Percentiles rank a stretch among this genome's conserved stretches.
These are phyloP conservation scores for Hyperoplus immaculatus DNA, from an alignment of 2,797 vertebrate genomes.

Conservation along the genomic window DNA sequence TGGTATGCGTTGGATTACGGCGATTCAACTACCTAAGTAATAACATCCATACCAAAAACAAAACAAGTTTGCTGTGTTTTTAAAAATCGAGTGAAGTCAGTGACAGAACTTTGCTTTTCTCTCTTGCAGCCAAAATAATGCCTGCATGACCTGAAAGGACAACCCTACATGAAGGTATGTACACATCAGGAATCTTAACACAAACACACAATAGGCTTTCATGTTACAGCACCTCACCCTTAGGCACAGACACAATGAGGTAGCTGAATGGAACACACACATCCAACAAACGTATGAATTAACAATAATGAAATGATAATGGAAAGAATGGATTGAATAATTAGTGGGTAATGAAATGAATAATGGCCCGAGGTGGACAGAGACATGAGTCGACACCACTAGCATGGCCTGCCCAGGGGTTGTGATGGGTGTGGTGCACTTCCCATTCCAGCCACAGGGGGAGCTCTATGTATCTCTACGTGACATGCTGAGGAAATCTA, in stretches of 20 bases:
- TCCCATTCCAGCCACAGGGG: conserved; percentile 62
- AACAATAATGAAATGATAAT: conserved; percentile 17
- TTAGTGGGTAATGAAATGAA: conserved; percentile 42
- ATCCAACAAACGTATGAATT: conserved; percentile 19
- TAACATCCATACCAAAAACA: not conserved
- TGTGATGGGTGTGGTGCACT: conserved; percentile 57
- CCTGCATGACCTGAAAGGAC: not conserved
- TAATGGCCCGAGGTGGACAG: conserved; percentile 1
- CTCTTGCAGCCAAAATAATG: not conserved
- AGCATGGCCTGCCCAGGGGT: not conserved
- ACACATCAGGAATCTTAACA: conserved; percentile 2
- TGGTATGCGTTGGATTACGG: not conserved
- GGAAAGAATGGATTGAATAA: conserved; percentile 31
- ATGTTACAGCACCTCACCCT: not conserved
- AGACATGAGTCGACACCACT: conserved; percentile 12
- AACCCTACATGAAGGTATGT: not conserved
- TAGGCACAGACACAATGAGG: conserved; percentile 29
- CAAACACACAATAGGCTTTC: not conserved
- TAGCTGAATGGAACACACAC: conserved; percentile 2
- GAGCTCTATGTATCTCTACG: conserved; percentile 9
- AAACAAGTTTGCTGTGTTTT: not conserved
- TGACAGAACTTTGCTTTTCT: not conserved
- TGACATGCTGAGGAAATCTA: not conserved
- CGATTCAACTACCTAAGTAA: not conserved
- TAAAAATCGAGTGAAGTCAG: not conserved